phyloP scores from a whole-genome alignment of 1,140 invertebrate species.

The Mercenaria mercenaria region DNA sequence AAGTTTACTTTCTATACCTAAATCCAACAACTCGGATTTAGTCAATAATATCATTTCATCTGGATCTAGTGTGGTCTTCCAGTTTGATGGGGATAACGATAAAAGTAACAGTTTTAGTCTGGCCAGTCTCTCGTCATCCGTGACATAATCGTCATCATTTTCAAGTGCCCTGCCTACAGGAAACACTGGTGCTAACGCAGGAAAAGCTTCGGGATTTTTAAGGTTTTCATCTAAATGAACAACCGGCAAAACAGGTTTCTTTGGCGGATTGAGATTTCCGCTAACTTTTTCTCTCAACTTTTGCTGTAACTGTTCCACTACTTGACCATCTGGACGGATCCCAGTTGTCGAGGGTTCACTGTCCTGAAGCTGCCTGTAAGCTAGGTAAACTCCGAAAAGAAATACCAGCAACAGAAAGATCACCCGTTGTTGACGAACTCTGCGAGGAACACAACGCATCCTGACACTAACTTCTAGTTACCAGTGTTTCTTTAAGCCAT shows the following conservation, averaged over 20 bases:
- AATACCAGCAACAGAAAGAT: slow-evolving; percentile 39
- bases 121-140: slow-evolving; percentile 44
- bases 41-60: slow-evolving; percentile 56
- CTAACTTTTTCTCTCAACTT: slow-evolving; percentile 3
- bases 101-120: slow-evolving; percentile 41
- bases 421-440: slow-evolving; percentile 51
- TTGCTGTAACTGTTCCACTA: neutral
- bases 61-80: slow-evolving; percentile 52
- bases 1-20: slow-evolving; percentile 26
- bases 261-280: neutral
- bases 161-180: slow-evolving; percentile 42
- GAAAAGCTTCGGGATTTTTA: neutral
- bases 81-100: slow-evolving; percentile 28
- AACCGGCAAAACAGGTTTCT: neutral
- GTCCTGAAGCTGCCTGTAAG: slow-evolving; percentile 28
- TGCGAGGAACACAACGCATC: slow-evolving; percentile 39
- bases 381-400: slow-evolving; percentile 46
- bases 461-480: neutral
- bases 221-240: neutral
- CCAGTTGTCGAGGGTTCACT: neutral
- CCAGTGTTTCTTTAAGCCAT: neutral
- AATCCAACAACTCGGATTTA: slow-evolving; percentile 59
- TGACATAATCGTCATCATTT: slow-evolving; percentile 60
- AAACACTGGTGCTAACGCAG: neutral
- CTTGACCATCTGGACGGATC: neutral